Evolutionary conservation across 2,797 vertebrate genomes (phyloP).

Genomic region (Novumbra hubbsi): DNA sequence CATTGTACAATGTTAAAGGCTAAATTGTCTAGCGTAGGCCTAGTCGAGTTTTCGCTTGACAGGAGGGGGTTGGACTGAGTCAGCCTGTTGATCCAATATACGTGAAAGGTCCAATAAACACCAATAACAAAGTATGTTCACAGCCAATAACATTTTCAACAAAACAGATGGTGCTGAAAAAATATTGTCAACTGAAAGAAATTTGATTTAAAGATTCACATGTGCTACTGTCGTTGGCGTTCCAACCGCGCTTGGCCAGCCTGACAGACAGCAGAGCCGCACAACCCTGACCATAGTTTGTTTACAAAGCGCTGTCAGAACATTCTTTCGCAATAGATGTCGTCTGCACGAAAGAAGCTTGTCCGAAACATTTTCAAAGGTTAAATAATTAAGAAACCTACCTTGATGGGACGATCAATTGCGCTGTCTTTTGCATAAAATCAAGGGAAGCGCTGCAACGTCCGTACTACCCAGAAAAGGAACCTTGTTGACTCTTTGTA

Average conservation of each 20-base stretch:
- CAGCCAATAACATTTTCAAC: background rate
- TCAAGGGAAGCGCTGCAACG: slow-evolving; percentile 54
- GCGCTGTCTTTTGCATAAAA: slow-evolving; percentile 63
- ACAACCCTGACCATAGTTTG: slow-evolving; percentile 48
- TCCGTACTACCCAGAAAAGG: slow-evolving; percentile 37
- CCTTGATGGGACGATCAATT: slow-evolving; percentile 56
- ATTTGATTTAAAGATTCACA: background rate
- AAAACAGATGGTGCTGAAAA: background rate
- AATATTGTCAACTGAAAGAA: background rate
- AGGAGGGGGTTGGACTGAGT: slow-evolving; percentile 21
- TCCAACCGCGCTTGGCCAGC: background rate
- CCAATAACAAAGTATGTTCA: slow-evolving; percentile 18
- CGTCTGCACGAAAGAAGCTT: slow-evolving; percentile 23
- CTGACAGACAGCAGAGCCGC: slow-evolving; percentile 14
- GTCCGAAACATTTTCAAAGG: slow-evolving; percentile 10
- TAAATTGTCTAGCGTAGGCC: background rate
- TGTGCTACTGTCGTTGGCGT: background rate
- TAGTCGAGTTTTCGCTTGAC: background rate
- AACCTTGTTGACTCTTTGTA: slow-evolving; percentile 55
- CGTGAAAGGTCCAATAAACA: slow-evolving; percentile 24
- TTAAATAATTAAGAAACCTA: slow-evolving; percentile 34
- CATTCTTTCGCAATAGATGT: slow-evolving; percentile 49
- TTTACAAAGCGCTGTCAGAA: slow-evolving; percentile 66
- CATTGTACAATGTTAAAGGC: background rate
- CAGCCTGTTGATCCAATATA: slow-evolving; percentile 63